phyloP scores from a whole-genome alignment of 1,140 invertebrate species.

The Cydia splendana region DNA sequence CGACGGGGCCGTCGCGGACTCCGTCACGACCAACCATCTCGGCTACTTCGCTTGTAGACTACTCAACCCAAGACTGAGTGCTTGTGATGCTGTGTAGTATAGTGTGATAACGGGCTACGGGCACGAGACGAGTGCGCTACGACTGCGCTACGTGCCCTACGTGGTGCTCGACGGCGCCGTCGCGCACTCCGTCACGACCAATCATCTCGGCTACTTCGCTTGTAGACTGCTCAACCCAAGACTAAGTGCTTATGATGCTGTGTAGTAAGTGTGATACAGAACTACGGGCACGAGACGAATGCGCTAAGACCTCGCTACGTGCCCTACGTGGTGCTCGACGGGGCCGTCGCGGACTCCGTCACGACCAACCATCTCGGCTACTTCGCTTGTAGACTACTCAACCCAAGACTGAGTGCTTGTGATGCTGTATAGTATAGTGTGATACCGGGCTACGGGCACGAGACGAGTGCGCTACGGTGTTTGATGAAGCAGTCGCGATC shows the following conservation, averaged over 20 bases:
- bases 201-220: background rate
- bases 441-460: no score
- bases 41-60: background rate
- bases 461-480: no score
- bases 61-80: background rate
- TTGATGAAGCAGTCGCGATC: no score
- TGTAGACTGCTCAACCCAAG: background rate
- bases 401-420: background rate
- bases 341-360: slow-evolving; percentile 1
- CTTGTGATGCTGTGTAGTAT: no score
- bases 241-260: no score
- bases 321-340: slow-evolving; percentile 41
- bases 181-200: background rate
- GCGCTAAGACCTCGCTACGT: slow-evolving; percentile 36
- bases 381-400: background rate
- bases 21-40: background rate
- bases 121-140: no score
- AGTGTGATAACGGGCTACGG: no score
- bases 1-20: slow-evolving; percentile 26
- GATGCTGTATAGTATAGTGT: no score
- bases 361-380: slow-evolving; percentile 3
- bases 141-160: slow-evolving; percentile 32
- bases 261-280: no score
- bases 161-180: slow-evolving; percentile 36
- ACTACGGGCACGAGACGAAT: slow-evolving; percentile 39